Evolutionary conservation across 2,888 invertebrate species (phyloP).

Genomic region (Melanostoma mellinum): DNA sequence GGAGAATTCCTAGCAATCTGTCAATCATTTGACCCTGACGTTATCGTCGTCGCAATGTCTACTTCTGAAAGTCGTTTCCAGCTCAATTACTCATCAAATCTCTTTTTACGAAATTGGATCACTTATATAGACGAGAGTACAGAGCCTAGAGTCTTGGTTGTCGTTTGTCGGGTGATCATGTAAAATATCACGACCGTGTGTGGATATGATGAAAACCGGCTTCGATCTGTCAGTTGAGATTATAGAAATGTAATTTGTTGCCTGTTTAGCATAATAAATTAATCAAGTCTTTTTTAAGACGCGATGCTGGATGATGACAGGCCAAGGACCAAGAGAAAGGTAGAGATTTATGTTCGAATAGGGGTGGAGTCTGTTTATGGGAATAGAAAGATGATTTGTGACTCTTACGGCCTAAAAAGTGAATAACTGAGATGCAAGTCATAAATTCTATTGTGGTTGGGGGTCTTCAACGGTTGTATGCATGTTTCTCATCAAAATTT

Average conservation of each 20-base stretch:
- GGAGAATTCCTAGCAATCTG: slow-evolving; percentile 57
- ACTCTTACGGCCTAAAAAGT: neutral
- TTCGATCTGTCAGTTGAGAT: slow-evolving; percentile 60
- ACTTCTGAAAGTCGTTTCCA: slow-evolving; percentile 1
- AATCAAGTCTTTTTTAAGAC: slow-evolving; percentile 49
- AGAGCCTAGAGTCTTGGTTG: no score
- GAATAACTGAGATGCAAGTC: no score
- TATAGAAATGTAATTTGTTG: slow-evolving; percentile 61
- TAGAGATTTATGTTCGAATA: slow-evolving; percentile 59
- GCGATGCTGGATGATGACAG: slow-evolving; percentile 44
- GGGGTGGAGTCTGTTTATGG: slow-evolving; percentile 21
- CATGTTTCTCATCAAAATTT: no score
- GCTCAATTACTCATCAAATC: slow-evolving; percentile 27
- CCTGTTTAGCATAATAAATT: slow-evolving; percentile 64
- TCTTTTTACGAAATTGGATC: slow-evolving; percentile 18
- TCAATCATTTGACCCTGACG: slow-evolving; percentile 68
- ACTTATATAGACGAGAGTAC: slow-evolving; percentile 1
- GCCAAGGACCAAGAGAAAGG: slow-evolving; percentile 25
- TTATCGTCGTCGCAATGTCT: slow-evolving; percentile 52
- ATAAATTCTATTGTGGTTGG: no score
- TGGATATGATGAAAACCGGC: slow-evolving; percentile 18
- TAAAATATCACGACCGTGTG: neutral
- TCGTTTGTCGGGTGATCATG: slow-evolving; percentile 5
- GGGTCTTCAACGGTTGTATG: no score
- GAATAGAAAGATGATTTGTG: slow-evolving; percentile 10